Evolutionary conservation across 1,140 invertebrate species (phyloP).

Genomic region (Lepidurus couesii): DNA sequence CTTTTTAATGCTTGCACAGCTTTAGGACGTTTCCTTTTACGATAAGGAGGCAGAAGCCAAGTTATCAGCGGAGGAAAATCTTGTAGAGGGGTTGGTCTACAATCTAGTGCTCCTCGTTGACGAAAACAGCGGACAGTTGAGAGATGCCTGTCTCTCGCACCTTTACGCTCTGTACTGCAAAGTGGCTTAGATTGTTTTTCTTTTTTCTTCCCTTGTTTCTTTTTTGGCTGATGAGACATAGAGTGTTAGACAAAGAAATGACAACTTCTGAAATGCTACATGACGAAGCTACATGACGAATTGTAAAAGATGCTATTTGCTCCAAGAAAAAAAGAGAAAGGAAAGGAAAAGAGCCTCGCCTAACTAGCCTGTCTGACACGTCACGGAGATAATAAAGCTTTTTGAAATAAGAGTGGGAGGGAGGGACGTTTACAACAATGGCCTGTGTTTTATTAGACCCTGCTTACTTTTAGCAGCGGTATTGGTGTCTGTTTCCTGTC

Average conservation of each 20-base stretch:
- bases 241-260: background rate
- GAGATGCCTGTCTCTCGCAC: background rate
- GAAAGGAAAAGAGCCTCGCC: background rate
- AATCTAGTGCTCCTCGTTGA: background rate
- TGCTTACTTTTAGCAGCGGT: background rate
- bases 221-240: background rate
- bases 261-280: background rate
- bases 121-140: background rate
- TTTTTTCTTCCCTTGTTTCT: background rate
- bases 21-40: background rate
- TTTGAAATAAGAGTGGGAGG: background rate
- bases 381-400: background rate
- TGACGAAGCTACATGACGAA: too few relatives aligned
- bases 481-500: slow-evolving; percentile 17
- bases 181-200: background rate
- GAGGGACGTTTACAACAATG: background rate
- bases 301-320: background rate
- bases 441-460: background rate
- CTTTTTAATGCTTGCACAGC: background rate
- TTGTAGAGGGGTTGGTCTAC: too few relatives aligned
- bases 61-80: background rate
- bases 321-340: background rate
- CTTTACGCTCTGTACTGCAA: background rate
- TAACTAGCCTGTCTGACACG: slow-evolving; percentile 10
- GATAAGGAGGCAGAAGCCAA: background rate